Evolutionary conservation across 2,888 invertebrate species (phyloP), one percentile per base, ranked within the genome.

Genomic region (Pheosia tremula): DNA sequence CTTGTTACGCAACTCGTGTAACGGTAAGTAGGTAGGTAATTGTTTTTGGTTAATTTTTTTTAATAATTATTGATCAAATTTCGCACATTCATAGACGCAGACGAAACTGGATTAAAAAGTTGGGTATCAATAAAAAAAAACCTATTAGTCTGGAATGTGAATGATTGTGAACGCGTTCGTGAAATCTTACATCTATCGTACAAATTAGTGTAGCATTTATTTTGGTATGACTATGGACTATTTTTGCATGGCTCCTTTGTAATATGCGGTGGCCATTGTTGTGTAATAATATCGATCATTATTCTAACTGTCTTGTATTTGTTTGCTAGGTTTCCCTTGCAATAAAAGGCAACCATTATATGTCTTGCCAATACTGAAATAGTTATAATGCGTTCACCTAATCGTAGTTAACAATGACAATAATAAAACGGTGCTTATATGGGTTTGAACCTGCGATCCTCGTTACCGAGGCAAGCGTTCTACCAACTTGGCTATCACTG

Each of bases 141-240:
- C 53, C 62, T 7, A 66, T 73, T 62, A 70, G 45, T 59, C 55
- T 53, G 60, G 56, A 64, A 71, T 74, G 74, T 71, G 58, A 70
- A 70, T 61, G 56, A 54, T 59, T 73, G 71, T 61, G 56, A 45
- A 69, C 52, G 58, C 52, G 58, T 59, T 62, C 11, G 43, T 53
- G 43, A 24, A 57, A 59, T 65, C 63, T 63, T 37, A 60, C 60
- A 64, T 60, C 41, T 59, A 63, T 49, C 39, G 53, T 10, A 54
- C 62, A 62, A 70, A 73, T 69, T 61, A 55, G 58, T 43, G 38
- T 52, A 11, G 9, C 49, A 57, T 69, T 73, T 73, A 73, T 73
- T 70, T 73, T 63, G 8, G 65, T 60, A 64, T 56, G 24, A 13
- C 61, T 39, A 47, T 53, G 24, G 56, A 56, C 49, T 5, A 13